Evolutionary conservation across 2,113 vertebrate genomes (phyloP).

Genomic region (Salvelinus sp.): DNA sequence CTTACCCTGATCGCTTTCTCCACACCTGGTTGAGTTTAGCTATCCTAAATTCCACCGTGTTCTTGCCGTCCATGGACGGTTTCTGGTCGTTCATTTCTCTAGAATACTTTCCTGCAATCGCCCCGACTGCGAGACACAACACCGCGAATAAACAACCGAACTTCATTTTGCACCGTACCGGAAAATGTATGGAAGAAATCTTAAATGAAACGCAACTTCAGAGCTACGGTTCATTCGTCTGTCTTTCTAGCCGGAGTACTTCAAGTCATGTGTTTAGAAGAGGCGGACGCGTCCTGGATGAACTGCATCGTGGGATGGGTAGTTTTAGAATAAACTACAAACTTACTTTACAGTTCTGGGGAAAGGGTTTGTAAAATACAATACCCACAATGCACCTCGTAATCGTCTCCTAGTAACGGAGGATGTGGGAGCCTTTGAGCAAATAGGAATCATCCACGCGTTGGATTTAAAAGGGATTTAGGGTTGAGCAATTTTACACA

Average conservation of each 20-base stretch:
- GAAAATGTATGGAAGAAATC: too few relatives aligned
- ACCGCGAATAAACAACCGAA: constrained; percentile 31
- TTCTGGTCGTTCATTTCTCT: constrained; percentile 82
- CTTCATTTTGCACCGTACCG: constrained; percentile 43
- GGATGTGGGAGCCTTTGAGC: constrained; percentile 29
- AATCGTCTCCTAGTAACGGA: constrained; percentile 49
- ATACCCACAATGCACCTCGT: constrained; percentile 8
- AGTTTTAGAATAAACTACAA: constrained; percentile 8
- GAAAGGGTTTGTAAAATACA: constrained; percentile 44
- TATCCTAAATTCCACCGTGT: constrained; percentile 83
- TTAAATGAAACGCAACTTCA: neutral
- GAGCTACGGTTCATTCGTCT: neutral
- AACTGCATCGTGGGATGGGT: constrained; percentile 54
- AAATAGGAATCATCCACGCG: constrained; percentile 70
- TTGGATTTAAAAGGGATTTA: neutral
- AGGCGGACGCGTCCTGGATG: constrained; percentile 10
- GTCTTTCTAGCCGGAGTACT: neutral
- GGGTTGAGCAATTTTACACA: neutral
- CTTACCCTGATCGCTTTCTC: constrained; percentile 90
- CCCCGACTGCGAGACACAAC: constrained; percentile 48
- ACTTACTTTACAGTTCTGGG: fast-evolving
- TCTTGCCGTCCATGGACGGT: constrained; percentile 45
- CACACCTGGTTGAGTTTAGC: constrained; percentile 89
- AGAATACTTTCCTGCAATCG: constrained; percentile 83
- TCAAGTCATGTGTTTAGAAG: constrained; percentile 52